These are phyloP conservation scores for Panopea generosa DNA, from an alignment of 2,888 invertebrate genomes.

Conservation along the genomic window DNA sequence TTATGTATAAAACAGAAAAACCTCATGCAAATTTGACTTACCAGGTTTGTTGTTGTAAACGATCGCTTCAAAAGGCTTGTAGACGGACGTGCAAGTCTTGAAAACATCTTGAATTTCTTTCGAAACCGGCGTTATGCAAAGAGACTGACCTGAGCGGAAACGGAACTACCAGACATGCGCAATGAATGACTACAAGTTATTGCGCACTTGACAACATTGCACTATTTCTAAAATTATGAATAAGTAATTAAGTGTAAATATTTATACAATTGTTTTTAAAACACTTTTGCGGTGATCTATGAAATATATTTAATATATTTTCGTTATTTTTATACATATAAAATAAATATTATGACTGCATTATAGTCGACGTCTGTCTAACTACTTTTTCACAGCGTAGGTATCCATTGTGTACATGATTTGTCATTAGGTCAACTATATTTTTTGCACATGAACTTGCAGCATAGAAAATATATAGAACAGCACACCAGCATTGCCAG, in stretches of 20 bases:
- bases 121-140: neutral
- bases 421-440: constrained; percentile 27
- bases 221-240: no score
- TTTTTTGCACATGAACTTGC: neutral
- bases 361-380: no score
- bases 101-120: constrained; percentile 69
- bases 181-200: constrained; percentile 40
- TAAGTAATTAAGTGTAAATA: no score
- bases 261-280: no score
- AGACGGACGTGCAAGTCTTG: constrained; percentile 70
- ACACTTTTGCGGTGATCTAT: no score
- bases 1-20: no score
- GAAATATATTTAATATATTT: no score
- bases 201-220: constrained; percentile 72
- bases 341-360: no score
- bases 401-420: constrained; percentile 43
- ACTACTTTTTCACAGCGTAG: constrained; percentile 35
- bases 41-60: constrained; percentile 63
- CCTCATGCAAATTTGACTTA: constrained; percentile 17
- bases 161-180: constrained; percentile 9
- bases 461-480: no score
- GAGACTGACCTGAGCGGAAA: neutral
- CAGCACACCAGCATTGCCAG: no score
- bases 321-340: no score
- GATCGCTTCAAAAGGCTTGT: constrained; percentile 55